These are phyloP conservation scores for Agrypnus murinus DNA, from an alignment of 2,888 invertebrate genomes.

Conservation along the genomic window DNA sequence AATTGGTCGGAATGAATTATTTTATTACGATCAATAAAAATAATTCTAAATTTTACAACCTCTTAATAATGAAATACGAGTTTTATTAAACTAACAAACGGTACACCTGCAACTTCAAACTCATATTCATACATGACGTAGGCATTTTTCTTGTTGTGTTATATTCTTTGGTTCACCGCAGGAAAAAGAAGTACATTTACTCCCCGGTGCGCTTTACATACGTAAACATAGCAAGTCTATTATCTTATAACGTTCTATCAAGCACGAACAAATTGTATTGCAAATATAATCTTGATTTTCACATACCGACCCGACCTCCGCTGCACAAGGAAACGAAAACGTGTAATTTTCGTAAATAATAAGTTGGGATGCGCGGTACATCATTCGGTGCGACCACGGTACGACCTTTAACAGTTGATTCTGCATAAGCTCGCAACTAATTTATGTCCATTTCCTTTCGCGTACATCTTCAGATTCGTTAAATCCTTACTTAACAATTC, in stretches of 20 bases:
- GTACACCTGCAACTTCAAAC: constrained; percentile 47
- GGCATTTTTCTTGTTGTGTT: constrained; percentile 36
- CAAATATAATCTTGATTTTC: constrained; percentile 49
- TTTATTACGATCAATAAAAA: constrained; percentile 45
- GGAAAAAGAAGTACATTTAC: constrained; percentile 56
- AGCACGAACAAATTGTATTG: constrained; percentile 52
- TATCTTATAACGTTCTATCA: constrained; percentile 54
- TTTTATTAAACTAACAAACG: constrained; percentile 44
- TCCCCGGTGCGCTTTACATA: constrained; percentile 58
- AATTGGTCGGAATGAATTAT: constrained; percentile 32
- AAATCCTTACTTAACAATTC: no score
- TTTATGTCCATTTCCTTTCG: background rate
- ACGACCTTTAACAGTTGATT: constrained; percentile 11
- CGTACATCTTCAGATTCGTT: no score
- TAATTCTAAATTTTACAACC: constrained; percentile 36
- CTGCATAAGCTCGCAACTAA: background rate
- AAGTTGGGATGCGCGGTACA: constrained; percentile 14
- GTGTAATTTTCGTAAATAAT: constrained; percentile 40
- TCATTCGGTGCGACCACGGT: constrained; percentile 1
- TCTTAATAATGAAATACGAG: constrained; percentile 42
- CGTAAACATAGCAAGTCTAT: constrained; percentile 58
- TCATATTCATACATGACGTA: constrained; percentile 48
- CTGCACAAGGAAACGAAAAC: constrained; percentile 42
- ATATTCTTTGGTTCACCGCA: constrained; percentile 42
- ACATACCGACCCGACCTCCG: constrained; percentile 24